Evolutionary conservation across 1,140 invertebrate genomes (phyloP).

Genomic region (Lycorma delicatula): DNA sequence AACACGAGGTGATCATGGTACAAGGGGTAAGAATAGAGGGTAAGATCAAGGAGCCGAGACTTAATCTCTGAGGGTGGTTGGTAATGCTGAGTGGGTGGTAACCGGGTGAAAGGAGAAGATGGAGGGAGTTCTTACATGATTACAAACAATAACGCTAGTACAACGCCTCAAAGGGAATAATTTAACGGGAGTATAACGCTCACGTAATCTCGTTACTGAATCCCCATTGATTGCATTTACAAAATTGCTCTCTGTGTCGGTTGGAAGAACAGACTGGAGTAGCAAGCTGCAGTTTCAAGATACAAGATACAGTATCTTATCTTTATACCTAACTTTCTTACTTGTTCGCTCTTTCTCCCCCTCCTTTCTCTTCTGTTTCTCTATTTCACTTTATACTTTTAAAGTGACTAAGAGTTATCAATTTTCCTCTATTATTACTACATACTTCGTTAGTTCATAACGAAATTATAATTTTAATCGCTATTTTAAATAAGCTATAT

Average conservation of each 20-base stretch:
- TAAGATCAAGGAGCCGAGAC: slow-evolving; percentile 1
- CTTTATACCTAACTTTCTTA: no score
- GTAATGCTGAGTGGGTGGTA: no score
- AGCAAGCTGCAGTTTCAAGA: not conserved
- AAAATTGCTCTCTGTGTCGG: slow-evolving; percentile 3
- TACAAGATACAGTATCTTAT: no score
- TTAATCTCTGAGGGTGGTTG: not conserved
- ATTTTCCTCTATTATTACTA: no score
- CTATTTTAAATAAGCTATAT: no score
- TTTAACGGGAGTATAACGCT: slow-evolving; percentile 3
- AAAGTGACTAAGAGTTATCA: no score
- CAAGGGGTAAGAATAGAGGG: not conserved
- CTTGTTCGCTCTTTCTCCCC: no score
- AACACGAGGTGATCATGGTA: slow-evolving; percentile 1
- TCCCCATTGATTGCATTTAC: slow-evolving; percentile 3
- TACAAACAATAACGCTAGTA: not conserved
- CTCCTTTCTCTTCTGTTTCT: no score
- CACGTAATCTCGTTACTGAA: slow-evolving; percentile 3
- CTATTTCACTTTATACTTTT: no score
- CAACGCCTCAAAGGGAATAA: slow-evolving; percentile 1
- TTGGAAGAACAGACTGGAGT: no score
- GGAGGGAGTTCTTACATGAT: not conserved
- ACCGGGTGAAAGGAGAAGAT: not conserved
- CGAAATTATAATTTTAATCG: no score
- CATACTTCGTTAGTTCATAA: no score